phyloP scores from a whole-genome alignment of 2,113 vertebrate species.

The Poeciliopsis retropinna region DNA sequence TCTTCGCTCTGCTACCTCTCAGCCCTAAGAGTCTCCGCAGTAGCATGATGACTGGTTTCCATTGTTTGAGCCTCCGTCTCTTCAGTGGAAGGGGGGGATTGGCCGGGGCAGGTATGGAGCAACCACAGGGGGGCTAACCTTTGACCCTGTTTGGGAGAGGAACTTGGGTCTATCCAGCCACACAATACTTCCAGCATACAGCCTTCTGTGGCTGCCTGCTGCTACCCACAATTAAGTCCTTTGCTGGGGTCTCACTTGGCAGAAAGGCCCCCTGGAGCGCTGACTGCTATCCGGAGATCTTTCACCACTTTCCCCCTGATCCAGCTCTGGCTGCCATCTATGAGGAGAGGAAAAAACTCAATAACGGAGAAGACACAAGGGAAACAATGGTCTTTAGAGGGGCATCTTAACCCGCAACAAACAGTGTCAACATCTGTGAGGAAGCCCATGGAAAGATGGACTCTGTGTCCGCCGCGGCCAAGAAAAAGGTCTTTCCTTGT shows the following conservation, averaged over 20 bases:
- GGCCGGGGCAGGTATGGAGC: conserved; percentile 82
- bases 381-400: conserved; percentile 91
- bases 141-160: conserved; percentile 79
- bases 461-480: conserved; percentile 58
- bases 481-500: conserved; percentile 82
- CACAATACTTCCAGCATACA: conserved; percentile 79
- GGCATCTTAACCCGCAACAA: conserved; percentile 90
- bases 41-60: conserved; percentile 56
- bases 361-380: conserved; percentile 91
- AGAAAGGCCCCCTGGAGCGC: conserved; percentile 86
- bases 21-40: conserved; percentile 65
- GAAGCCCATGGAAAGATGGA: conserved; percentile 74
- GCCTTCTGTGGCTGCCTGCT: conserved; percentile 89
- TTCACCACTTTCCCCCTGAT: conserved; percentile 80
- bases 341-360: conserved; percentile 78
- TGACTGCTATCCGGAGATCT: conserved; percentile 87
- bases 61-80: conserved; percentile 47
- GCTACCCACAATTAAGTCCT: conserved; percentile 87
- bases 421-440: conserved; percentile 95
- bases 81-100: conserved; percentile 41
- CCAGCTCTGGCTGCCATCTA: conserved; percentile 61
- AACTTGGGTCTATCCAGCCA: conserved; percentile 69
- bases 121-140: conserved; percentile 83
- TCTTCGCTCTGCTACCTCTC: conserved; percentile 68
- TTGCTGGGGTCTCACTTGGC: conserved; percentile 82